These are phyloP conservation scores for Apodemia duryi DNA, from an alignment of 2,888 invertebrate genomes.

Conservation along the genomic window DNA sequence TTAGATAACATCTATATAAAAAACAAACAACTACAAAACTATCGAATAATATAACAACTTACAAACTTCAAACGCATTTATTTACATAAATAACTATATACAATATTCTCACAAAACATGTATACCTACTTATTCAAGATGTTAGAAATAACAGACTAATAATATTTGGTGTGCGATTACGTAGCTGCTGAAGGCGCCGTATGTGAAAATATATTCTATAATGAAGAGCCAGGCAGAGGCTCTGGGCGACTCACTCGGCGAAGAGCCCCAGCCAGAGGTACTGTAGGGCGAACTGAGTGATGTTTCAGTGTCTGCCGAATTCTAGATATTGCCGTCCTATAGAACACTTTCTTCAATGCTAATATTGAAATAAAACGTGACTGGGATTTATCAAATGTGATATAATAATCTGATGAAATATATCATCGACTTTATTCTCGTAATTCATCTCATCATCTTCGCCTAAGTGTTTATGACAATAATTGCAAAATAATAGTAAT, in stretches of 20 bases:
- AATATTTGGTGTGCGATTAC: slow-evolving; percentile 38
- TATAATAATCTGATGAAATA: neutral
- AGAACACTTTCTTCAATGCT: slow-evolving; percentile 11
- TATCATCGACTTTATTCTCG: too few relatives aligned
- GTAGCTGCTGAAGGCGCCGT: slow-evolving; percentile 97
- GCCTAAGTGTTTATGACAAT: too few relatives aligned
- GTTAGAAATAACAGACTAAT: slow-evolving; percentile 22
- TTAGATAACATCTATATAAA: neutral
- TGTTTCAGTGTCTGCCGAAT: slow-evolving; percentile 18
- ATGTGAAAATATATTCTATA: slow-evolving; percentile 97
- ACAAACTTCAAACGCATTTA: neutral
- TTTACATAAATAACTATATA: neutral
- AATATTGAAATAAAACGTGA: slow-evolving; percentile 2
- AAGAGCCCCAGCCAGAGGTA: slow-evolving; percentile 75
- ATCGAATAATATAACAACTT: neutral
- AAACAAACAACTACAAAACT: neutral
- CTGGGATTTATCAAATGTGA: neutral
- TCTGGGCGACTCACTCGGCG: slow-evolving; percentile 74
- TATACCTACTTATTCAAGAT: neutral
- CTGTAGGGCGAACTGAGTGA: slow-evolving; percentile 22
- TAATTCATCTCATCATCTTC: too few relatives aligned
- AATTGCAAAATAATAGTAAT: too few relatives aligned
- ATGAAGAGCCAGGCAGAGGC: slow-evolving; percentile 93
- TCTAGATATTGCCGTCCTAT: slow-evolving; percentile 7
- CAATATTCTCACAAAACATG: neutral